phyloP scores from a whole-genome alignment of 2,113 vertebrate species.

The Marcusenius ussheri region DNA sequence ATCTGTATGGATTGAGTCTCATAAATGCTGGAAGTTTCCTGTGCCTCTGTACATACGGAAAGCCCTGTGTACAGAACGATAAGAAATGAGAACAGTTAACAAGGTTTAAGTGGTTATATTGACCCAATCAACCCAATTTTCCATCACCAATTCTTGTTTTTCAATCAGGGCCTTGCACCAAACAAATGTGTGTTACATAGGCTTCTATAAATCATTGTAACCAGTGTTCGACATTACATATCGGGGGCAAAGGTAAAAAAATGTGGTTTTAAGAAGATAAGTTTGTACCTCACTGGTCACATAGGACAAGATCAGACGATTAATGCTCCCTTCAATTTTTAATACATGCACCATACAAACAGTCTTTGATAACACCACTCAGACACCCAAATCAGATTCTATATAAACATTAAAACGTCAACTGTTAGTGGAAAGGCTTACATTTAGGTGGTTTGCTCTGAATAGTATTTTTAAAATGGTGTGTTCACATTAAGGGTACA shows the following conservation, averaged over 20 bases:
- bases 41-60: not conserved
- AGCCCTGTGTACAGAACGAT: not conserved
- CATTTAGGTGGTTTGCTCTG: not conserved
- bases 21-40: not conserved
- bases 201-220: not conserved
- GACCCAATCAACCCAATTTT: not conserved
- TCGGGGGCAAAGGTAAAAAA: not conserved
- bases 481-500: not conserved
- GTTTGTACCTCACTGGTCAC: not conserved
- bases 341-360: not conserved
- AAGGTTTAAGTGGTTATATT: not conserved
- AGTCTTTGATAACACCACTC: not conserved
- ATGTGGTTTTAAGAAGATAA: not conserved
- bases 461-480: not conserved
- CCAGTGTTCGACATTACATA: not conserved
- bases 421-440: not conserved
- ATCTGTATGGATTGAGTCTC: constrained; percentile 8
- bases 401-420: not conserved
- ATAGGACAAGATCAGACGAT: not conserved
- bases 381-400: not conserved
- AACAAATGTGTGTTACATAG: not conserved
- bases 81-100: not conserved
- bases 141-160: not conserved
- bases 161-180: not conserved
- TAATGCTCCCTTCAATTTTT: not conserved